Evolutionary conservation across 2,888 invertebrate species (phyloP).

Genomic region (Acanthosoma haemorrhoidale): DNA sequence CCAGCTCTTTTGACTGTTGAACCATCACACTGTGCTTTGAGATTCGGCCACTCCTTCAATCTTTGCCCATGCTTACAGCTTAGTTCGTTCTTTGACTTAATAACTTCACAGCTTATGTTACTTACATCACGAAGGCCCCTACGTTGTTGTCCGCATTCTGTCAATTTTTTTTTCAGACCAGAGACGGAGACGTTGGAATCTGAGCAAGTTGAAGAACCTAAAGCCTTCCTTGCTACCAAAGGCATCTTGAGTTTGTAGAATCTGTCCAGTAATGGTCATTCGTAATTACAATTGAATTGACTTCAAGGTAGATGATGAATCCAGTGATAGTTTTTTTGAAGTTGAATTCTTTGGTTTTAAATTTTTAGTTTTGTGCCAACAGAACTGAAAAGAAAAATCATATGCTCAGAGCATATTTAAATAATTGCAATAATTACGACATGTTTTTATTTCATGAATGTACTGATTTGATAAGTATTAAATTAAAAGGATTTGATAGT

Average conservation of each 20-base stretch:
- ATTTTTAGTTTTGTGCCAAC: too few species aligned
- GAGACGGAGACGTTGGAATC: not conserved
- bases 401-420: too few species aligned
- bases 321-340: not conserved
- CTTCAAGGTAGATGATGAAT: not conserved
- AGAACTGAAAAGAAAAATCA: too few species aligned
- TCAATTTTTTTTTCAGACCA: not conserved
- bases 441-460: too few species aligned
- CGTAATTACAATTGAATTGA: not conserved
- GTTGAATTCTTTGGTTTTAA: not conserved
- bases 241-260: not conserved
- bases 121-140: conserved; percentile 10
- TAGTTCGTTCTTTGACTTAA: not conserved
- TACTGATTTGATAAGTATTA: too few species aligned
- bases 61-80: not conserved
- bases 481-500: too few species aligned
- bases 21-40: too few species aligned
- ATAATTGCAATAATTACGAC: too few species aligned
- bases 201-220: too few species aligned
- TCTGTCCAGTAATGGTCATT: not conserved
- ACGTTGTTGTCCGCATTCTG: not conserved
- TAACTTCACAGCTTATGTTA: not conserved
- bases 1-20: too few species aligned
- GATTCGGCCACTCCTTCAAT: not conserved
- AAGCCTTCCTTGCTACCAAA: not conserved